phyloP scores from a whole-genome alignment of 2,888 invertebrate species.

The Conomelus anceps region DNA sequence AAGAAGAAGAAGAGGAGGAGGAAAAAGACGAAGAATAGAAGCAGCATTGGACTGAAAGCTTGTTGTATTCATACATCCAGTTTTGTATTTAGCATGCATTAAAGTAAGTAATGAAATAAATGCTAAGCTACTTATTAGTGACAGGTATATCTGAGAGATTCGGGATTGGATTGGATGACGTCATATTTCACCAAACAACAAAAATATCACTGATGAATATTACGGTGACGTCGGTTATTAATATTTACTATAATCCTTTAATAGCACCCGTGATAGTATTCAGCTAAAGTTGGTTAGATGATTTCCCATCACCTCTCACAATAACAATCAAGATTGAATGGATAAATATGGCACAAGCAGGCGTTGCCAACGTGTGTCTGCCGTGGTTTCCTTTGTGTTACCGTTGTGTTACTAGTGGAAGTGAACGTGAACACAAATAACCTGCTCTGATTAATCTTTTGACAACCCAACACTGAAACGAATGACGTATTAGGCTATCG shows the following conservation, averaged over 20 bases:
- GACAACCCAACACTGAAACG: not conserved
- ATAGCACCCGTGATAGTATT: not conserved
- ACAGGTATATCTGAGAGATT: no score
- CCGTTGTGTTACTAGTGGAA: no score
- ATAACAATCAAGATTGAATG: not conserved
- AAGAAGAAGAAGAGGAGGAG: no score
- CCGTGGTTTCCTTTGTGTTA: not conserved
- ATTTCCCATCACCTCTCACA: not conserved
- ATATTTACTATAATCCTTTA: not conserved
- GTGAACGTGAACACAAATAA: not conserved
- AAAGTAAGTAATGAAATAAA: no score
- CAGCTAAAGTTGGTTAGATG: not conserved
- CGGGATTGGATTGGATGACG: not conserved
- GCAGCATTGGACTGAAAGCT: no score
- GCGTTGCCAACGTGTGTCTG: not conserved
- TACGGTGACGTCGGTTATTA: not conserved
- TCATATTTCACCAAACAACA: not conserved
- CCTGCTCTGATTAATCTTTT: not conserved
- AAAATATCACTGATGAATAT: not conserved
- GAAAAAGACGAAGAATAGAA: no score
- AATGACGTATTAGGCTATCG: not conserved
- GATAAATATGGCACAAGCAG: not conserved
- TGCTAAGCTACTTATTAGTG: no score
- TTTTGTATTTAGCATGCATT: no score
- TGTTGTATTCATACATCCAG: no score